Conservation (phyloP, 2,113 vertebrate genomes). For the Cygnus buccinator region DNA sequence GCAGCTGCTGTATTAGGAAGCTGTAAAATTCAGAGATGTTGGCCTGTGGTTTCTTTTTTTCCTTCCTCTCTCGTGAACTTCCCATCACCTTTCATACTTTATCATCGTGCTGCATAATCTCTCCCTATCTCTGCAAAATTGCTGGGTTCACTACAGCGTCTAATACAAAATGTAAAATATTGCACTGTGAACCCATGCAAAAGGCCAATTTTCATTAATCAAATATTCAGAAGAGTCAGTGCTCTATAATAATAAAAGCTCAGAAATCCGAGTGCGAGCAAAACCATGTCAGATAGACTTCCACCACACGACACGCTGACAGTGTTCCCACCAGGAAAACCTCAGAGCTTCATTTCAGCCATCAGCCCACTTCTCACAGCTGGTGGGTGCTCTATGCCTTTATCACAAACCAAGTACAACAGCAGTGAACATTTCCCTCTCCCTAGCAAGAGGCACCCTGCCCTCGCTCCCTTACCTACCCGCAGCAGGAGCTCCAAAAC, state of each 20-base stretch:
- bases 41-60: not conserved
- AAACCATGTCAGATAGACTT: not conserved
- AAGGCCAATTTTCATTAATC: slow-evolving; percentile 59
- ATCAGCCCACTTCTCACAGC: fast-evolving
- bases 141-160: not conserved
- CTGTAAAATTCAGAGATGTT: not conserved
- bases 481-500: not conserved
- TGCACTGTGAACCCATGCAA: slow-evolving; percentile 26
- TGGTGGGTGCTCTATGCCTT: not conserved
- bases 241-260: not conserved
- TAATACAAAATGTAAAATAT: slow-evolving; percentile 37
- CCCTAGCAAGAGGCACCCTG: not conserved
- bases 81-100: slow-evolving; percentile 37
- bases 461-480: not conserved
- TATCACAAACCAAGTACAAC: fast-evolving
- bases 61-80: not conserved
- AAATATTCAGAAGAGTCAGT: slow-evolving; percentile 37
- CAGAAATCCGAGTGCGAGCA: not conserved
- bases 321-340: not conserved
- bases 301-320: not conserved
- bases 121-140: not conserved
- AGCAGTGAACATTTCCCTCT: not conserved
- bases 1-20: not conserved
- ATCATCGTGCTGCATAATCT: slow-evolving; percentile 25
- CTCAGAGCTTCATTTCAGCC: not conserved